Evolutionary conservation across 2,888 invertebrate genomes (phyloP), one percentile per base, ranked within the genome.

Genomic region (Mycalesis mineus): DNA sequence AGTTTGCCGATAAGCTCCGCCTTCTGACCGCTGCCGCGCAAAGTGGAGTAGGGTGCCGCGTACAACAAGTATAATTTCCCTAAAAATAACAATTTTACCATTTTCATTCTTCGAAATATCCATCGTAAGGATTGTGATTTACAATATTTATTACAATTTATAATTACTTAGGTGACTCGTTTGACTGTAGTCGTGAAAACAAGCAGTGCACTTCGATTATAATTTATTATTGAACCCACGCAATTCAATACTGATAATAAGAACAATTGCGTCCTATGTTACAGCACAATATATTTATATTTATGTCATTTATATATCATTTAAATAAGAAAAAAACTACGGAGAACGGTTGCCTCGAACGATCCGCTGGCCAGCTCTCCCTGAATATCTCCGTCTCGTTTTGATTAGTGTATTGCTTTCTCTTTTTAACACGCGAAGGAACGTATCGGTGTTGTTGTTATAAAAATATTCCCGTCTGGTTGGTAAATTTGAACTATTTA

Each of bases 11-110:
- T 88, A 89, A 86, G 87, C 88, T 77, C 89, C 89, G 89, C 89
- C 88, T 89, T 86, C 88, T 88, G 88, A 88, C 89, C 89, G 88
- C 88, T 88, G 86, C 88, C 88, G 88, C 88, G 88, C 86, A 88
- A 88, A 88, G 88, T 88, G 80, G 86, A 86, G 82, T 86, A 81
- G 88, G 79, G 84, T 82, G 73, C 77, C 75, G 17, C 78, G 68
- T 67, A 59, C 50, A 39, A 51, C 53, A 52, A 39, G 22, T 11
- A 39, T 53, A 56, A 55, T 60, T 57, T 41, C 57, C 60, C 45
- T 49, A 5, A 39, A 36, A n/a, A 28, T 37, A n/a, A 7, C 7
- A 15, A 3, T 29, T 44, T 17, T 8, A 9, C 1, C 14, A 41
- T 9, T 41, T 9, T 14, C 7, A 41, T 29, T n/a, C 6, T 13